A percentile compares a stretch with the other conserved stretches of the same genome.
Evolutionary conservation across 2,113 vertebrate genomes (phyloP).

Genomic region (Oostethus manadensis): DNA sequence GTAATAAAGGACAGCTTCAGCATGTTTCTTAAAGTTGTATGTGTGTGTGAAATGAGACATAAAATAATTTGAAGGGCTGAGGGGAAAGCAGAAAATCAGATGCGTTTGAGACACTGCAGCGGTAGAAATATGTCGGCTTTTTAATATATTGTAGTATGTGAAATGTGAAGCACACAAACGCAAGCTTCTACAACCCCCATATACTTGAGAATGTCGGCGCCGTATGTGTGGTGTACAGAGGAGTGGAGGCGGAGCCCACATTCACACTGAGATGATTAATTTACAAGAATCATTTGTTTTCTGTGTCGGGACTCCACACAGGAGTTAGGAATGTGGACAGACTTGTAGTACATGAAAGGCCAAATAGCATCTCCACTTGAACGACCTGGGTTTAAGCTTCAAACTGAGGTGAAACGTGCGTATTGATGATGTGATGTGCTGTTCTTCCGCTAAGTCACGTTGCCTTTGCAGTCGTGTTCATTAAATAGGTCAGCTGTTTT

Average conservation of each 20-base stretch:
- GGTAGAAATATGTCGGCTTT: too few species aligned
- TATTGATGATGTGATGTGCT: constrained; percentile 15
- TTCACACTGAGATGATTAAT: constrained; percentile 27
- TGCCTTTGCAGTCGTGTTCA: constrained; percentile 33
- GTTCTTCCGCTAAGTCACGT: constrained; percentile 27
- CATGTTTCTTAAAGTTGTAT: constrained; percentile 5
- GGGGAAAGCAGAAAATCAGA: constrained; percentile 15
- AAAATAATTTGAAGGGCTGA: constrained; percentile 24
- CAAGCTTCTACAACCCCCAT: too few species aligned
- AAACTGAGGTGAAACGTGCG: constrained; percentile 22
- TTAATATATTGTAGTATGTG: too few species aligned
- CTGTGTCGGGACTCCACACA: constrained; percentile 5
- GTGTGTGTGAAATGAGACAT: constrained; percentile 13
- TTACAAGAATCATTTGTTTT: constrained; percentile 16
- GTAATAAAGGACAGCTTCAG: background rate
- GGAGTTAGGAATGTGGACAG: constrained; percentile 11
- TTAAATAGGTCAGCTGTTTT: constrained; percentile 44
- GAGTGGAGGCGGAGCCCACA: constrained; percentile 2
- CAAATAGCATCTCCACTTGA: constrained; percentile 4
- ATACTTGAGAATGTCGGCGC: too few species aligned
- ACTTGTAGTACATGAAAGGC: constrained; percentile 1
- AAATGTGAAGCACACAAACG: background rate
- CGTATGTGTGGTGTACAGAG: too few species aligned
- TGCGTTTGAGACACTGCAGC: background rate
- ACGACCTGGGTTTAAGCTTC: background rate